Conservation (phyloP, 1,140 invertebrate species). For the Lerema accius region DNA sequence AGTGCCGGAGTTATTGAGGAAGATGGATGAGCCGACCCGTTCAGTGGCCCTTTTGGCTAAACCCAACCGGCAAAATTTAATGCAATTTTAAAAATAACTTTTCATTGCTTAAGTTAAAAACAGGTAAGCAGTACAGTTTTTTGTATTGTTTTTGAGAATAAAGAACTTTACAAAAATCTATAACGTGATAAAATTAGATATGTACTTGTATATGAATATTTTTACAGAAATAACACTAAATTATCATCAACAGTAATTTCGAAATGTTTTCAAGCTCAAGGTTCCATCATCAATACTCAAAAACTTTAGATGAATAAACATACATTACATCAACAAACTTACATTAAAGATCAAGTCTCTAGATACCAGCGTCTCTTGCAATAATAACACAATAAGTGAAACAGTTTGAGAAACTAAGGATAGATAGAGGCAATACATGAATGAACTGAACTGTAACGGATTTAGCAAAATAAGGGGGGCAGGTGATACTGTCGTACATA, state of each 20-base stretch:
- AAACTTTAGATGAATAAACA: too few relatives aligned
- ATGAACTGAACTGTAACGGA: conserved; percentile 51
- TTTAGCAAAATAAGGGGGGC: conserved; percentile 52
- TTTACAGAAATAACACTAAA: too few relatives aligned
- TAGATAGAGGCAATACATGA: conserved; percentile 45
- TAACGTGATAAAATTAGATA: too few relatives aligned
- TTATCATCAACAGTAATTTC: too few relatives aligned
- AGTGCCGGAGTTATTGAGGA: conserved; percentile 28
- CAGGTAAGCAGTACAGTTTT: too few relatives aligned
- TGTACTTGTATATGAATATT: too few relatives aligned
- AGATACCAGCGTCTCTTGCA: neutral
- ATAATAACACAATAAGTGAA: neutral
- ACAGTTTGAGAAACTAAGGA: conserved; percentile 2
- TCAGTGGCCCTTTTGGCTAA: conserved; percentile 13
- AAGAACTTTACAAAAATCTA: too few relatives aligned
- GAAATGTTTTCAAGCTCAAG: too few relatives aligned
- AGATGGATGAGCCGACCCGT: conserved; percentile 17
- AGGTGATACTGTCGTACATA: conserved; percentile 61
- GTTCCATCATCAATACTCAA: too few relatives aligned
- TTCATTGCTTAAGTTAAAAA: neutral
- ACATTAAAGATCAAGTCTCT: too few relatives aligned
- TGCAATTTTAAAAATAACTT: conserved; percentile 12
- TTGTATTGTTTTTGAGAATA: too few relatives aligned
- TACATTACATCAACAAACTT: too few relatives aligned
- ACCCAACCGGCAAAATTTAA: conserved; percentile 13